Percentiles rank a stretch among this genome's conserved stretches.
Evolutionary conservation across 2,113 vertebrate genomes (phyloP).

Genomic region (Gallinago media): DNA sequence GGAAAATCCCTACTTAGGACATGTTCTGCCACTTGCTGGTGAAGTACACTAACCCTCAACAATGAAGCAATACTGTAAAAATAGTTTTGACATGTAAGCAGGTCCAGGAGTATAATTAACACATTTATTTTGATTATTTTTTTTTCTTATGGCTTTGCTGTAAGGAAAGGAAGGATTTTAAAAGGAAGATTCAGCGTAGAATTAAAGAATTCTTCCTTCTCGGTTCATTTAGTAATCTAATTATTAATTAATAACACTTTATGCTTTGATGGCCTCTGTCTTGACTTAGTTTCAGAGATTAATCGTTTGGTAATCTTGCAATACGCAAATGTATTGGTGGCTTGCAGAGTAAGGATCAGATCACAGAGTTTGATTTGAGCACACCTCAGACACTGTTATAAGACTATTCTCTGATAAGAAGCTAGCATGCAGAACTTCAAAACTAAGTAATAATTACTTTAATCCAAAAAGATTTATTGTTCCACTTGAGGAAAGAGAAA

Average conservation of each 20-base stretch:
- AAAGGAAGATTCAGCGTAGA: neutral
- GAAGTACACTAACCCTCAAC: neutral
- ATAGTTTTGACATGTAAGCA: conserved; percentile 6
- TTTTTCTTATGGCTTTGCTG: neutral
- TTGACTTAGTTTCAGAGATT: neutral
- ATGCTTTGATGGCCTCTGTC: neutral
- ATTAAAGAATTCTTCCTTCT: neutral
- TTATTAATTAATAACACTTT: neutral
- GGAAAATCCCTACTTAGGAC: conserved; percentile 48
- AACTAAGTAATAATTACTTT: neutral
- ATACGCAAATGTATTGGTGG: neutral
- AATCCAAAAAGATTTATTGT: neutral
- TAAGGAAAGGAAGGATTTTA: conserved; percentile 24
- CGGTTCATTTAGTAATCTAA: neutral
- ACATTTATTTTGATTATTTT: neutral
- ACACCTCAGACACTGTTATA: neutral
- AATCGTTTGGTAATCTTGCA: neutral
- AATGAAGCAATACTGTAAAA: conserved; percentile 5
- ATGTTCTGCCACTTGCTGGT: conserved; percentile 6
- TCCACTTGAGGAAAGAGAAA: neutral
- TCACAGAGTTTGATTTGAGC: neutral
- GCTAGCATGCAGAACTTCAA: neutral
- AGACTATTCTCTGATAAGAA: neutral
- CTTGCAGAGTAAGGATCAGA: neutral
- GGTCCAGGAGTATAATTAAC: neutral